phyloP scores from a whole-genome alignment of 2,113 vertebrate species.

The Anhinga anhinga region DNA sequence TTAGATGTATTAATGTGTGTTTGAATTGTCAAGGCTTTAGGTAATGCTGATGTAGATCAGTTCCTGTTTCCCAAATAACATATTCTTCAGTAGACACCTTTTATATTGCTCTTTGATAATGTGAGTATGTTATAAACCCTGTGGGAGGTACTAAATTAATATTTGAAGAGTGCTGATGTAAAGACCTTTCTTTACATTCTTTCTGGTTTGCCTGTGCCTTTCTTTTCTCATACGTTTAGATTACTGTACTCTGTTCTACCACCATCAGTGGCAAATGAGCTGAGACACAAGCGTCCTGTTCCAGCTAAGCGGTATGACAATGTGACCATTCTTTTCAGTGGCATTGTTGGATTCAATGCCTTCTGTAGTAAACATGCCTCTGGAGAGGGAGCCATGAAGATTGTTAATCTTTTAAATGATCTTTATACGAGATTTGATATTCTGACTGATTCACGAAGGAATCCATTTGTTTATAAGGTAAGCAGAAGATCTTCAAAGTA shows the following conservation, averaged over 20 bases:
- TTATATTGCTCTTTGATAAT: neutral
- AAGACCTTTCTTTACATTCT: neutral
- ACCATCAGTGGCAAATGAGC: conserved; percentile 95
- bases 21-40: neutral
- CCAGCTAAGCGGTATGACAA: conserved; percentile 97
- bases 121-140: neutral
- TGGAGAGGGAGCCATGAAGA: conserved; percentile 98
- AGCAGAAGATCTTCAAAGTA: neutral
- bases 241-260: conserved; percentile 96
- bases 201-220: neutral
- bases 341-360: conserved; percentile 95
- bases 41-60: neutral
- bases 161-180: neutral
- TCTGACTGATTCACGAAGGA: conserved; percentile 93
- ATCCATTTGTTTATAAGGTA: conserved; percentile 98
- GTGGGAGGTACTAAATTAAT: neutral
- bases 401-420: conserved; percentile 97
- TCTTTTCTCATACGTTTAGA: conserved; percentile 59
- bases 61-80: neutral
- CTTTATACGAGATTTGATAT: conserved; percentile 98
- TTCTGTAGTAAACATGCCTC: conserved; percentile 98
- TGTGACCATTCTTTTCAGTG: conserved; percentile 96
- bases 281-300: conserved; percentile 95
- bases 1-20: neutral
- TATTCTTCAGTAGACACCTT: neutral